Percentiles rank a stretch among this genome's conserved stretches.
These are phyloP conservation scores for Apostichopus leukothele DNA, from an alignment of 53 echinoderm and acorn worm genomes.

Conservation along the genomic window DNA sequence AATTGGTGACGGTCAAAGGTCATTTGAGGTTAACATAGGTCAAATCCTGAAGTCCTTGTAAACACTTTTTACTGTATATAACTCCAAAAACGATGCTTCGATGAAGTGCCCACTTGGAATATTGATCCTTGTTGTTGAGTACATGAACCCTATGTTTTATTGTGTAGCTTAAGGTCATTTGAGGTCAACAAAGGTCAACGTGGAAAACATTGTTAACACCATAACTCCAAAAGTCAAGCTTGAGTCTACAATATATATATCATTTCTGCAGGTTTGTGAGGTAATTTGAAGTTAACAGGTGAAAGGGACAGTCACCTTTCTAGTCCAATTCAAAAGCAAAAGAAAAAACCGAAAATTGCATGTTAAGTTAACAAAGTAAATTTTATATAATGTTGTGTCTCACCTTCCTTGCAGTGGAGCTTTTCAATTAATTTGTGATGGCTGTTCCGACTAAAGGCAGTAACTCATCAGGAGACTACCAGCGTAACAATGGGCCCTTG, in stretches of 20 bases:
- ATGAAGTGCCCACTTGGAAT: background rate
- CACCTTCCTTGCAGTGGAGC: background rate
- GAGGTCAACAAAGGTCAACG: background rate
- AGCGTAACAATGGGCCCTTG: background rate
- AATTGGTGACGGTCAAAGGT: constrained; percentile 11
- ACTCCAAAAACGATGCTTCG: background rate
- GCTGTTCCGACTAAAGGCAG: constrained; percentile 9
- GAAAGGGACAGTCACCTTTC: no score
- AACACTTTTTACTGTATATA: background rate
- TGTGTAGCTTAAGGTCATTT: background rate
- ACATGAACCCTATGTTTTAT: background rate
- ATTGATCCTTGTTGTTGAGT: background rate
- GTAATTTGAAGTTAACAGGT: no score
- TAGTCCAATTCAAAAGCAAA: no score
- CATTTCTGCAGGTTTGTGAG: no score
- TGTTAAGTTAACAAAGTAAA: no score
- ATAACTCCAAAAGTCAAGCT: no score
- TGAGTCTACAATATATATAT: no score
- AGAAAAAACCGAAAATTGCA: no score
- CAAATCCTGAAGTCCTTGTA: background rate
- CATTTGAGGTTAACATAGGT: constrained; percentile 1
- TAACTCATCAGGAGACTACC: background rate
- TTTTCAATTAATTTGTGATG: background rate
- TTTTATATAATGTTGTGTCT: no score
- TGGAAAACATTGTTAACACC: background rate